Evolutionary conservation across 2,113 vertebrate species (phyloP).

Genomic region (Corythoichthys intestinalis): DNA sequence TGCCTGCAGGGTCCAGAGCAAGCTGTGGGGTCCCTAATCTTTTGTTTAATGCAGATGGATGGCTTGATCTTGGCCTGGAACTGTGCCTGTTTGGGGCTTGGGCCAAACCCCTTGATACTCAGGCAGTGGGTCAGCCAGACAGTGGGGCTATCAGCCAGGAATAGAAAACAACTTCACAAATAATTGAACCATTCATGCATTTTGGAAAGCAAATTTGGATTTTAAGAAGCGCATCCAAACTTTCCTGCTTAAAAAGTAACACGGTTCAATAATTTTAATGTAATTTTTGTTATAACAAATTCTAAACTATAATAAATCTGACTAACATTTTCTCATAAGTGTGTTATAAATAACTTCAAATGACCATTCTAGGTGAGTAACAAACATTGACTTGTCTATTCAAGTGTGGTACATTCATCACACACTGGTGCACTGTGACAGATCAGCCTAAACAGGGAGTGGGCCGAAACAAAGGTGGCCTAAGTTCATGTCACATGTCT

Average conservation of each 20-base stretch:
- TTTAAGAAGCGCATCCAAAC: no score
- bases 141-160: conserved; percentile 17
- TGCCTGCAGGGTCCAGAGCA: conserved; percentile 19
- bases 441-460: conserved; percentile 69
- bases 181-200: neutral
- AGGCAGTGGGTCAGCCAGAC: conserved; percentile 42
- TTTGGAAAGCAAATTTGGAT: no score
- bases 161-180: conserved; percentile 18
- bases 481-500: conserved; percentile 80
- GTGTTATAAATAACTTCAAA: neutral
- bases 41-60: conserved; percentile 63
- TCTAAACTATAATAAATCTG: neutral
- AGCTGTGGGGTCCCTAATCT: conserved; percentile 50
- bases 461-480: conserved; percentile 76
- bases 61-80: conserved; percentile 57
- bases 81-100: conserved; percentile 40
- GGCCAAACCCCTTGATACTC: conserved; percentile 38
- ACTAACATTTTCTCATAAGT: neutral
- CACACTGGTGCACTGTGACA: conserved; percentile 28
- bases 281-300: no score
- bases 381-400: neutral
- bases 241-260: no score
- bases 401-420: conserved; percentile 6
- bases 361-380: neutral
- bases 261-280: no score